Evolutionary conservation across 2,113 vertebrate genomes (phyloP).

Genomic region (Tinamus guttatus): DNA sequence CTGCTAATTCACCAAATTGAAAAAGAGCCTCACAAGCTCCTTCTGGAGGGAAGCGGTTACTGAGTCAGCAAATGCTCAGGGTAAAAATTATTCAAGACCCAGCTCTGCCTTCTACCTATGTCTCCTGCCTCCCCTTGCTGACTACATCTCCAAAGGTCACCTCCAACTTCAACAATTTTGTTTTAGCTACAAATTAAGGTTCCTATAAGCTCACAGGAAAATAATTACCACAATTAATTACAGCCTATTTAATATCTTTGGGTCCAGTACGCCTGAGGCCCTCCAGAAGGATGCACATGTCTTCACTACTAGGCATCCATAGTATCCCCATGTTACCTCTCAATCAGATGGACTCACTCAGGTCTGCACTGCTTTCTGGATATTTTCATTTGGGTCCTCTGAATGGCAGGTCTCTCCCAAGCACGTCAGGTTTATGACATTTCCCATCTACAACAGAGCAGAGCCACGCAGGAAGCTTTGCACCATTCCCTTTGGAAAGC

Average conservation of each 20-base stretch:
- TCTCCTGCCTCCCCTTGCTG: neutral
- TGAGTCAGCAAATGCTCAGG: neutral
- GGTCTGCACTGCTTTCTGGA: neutral
- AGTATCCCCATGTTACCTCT: neutral
- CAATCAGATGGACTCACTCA: neutral
- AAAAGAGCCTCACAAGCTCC: neutral
- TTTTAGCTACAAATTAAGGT: neutral
- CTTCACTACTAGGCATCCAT: neutral
- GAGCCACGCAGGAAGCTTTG: conserved; percentile 26
- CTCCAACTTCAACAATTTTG: neutral
- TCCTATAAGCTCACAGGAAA: neutral
- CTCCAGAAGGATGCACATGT: neutral
- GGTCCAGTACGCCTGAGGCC: neutral
- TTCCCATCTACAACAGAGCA: neutral
- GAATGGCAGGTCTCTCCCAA: neutral
- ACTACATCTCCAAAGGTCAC: neutral
- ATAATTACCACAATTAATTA: conserved; percentile 8
- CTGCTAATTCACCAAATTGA: neutral
- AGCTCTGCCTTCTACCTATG: neutral
- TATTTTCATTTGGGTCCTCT: neutral
- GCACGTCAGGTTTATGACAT: neutral
- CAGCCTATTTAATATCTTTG: neutral
- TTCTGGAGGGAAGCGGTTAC: neutral
- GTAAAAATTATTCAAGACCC: neutral
- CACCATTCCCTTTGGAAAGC: neutral